Evolutionary conservation across 2,888 invertebrate species (phyloP).

Genomic region (Ditylenchus weischeri): DNA sequence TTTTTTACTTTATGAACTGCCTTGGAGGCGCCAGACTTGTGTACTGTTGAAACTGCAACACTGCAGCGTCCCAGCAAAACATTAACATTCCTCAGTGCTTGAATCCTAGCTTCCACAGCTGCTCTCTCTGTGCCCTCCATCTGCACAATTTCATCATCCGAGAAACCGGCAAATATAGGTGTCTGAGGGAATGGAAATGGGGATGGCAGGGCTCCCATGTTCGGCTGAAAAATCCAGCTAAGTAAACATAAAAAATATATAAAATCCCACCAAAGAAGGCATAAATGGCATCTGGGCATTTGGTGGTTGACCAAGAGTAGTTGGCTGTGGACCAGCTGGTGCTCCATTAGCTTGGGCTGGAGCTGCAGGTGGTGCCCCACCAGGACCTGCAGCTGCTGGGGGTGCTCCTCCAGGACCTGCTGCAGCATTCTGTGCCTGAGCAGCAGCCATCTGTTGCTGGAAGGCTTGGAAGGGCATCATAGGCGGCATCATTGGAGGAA

Average conservation of each 20-base stretch:
- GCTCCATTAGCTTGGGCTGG: not conserved
- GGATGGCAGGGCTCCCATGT: constrained; percentile 15
- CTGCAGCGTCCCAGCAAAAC: constrained; percentile 87
- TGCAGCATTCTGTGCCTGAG: constrained; percentile 14
- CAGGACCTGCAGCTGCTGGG: constrained; percentile 3
- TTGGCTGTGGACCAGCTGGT: constrained; percentile 20
- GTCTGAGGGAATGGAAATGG: constrained; percentile 43
- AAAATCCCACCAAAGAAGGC: constrained; percentile 11
- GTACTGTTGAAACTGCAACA: constrained; percentile 71
- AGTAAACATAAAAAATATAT: constrained; percentile 16
- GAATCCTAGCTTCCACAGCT: constrained; percentile 84
- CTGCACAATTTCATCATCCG: constrained; percentile 76
- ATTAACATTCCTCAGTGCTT: constrained; percentile 79
- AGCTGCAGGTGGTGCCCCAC: constrained; percentile 8
- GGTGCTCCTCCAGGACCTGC: not conserved
- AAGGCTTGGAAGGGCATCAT: constrained; percentile 24
- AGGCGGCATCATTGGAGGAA: constrained; percentile 16
- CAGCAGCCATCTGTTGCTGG: constrained; percentile 19
- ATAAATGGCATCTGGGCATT: not conserved
- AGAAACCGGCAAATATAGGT: constrained; percentile 66
- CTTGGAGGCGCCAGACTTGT: constrained; percentile 14
- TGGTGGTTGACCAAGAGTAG: constrained; percentile 8
- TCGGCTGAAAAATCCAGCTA: constrained; percentile 16
- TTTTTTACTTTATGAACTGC: no score
- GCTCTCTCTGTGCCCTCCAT: constrained; percentile 85